These are phyloP conservation scores for Formica aserva DNA, from an alignment of 2,888 invertebrate species.

Conservation along the genomic window DNA sequence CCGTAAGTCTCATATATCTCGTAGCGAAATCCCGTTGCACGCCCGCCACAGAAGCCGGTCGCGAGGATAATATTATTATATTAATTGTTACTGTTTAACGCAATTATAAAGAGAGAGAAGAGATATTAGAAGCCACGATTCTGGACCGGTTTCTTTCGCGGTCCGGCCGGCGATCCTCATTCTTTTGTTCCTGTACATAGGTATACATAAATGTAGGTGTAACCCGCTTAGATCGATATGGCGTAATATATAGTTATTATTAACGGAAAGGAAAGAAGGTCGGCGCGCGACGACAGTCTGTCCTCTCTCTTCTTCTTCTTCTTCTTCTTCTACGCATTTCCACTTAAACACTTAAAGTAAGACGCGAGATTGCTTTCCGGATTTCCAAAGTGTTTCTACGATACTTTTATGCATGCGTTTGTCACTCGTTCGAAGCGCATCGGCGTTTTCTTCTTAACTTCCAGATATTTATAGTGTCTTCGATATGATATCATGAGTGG, in stretches of 20 bases:
- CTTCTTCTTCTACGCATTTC: slow-evolving; percentile 37
- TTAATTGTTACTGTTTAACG: slow-evolving; percentile 56
- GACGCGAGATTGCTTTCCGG: slow-evolving; percentile 36
- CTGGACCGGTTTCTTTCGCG: slow-evolving; percentile 40
- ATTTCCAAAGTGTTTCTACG: slow-evolving; percentile 41
- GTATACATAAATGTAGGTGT: slow-evolving; percentile 70
- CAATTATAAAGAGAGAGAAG: slow-evolving; percentile 22
- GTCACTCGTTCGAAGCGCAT: slow-evolving; percentile 7
- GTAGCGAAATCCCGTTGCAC: slow-evolving; percentile 66
- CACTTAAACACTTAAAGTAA: slow-evolving; percentile 34
- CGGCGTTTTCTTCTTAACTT: slow-evolving; percentile 41
- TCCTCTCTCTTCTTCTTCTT: slow-evolving; percentile 38
- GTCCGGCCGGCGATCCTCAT: slow-evolving; percentile 57
- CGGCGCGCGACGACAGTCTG: slow-evolving; percentile 36
- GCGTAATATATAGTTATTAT: slow-evolving; percentile 12
- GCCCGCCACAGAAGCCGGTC: slow-evolving; percentile 63
- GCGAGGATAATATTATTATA: slow-evolving; percentile 47
- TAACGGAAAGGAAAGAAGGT: slow-evolving; percentile 35
- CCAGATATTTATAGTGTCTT: background rate
- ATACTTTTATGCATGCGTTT: slow-evolving; percentile 38
- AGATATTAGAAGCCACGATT: slow-evolving; percentile 38
- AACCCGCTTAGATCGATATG: slow-evolving; percentile 65
- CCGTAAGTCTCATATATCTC: slow-evolving; percentile 70
- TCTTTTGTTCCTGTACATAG: slow-evolving; percentile 72
- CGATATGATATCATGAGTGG: background rate